A percentile compares a stretch with the other conserved stretches of the same genome.
Conservation (phyloP, 1,140 invertebrate genomes). For the Epicauta chinensis region DNA sequence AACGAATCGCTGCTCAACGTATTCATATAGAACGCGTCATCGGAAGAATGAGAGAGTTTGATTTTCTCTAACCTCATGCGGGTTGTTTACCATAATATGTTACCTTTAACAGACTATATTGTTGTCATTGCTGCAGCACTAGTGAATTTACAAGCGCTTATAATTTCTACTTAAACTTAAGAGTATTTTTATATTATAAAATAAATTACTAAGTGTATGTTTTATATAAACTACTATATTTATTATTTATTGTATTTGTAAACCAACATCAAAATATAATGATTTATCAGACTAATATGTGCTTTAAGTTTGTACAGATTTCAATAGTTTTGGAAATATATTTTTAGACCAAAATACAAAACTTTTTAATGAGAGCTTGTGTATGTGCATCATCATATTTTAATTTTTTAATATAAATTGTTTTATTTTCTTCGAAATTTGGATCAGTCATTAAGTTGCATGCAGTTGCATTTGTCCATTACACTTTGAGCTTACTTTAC, state of each 20-base stretch:
- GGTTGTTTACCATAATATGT: slow-evolving; percentile 20
- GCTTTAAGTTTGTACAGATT: slow-evolving; percentile 6
- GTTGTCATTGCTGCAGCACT: slow-evolving; percentile 20
- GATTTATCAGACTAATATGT: slow-evolving; percentile 2
- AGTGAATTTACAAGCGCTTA: slow-evolving; percentile 27
- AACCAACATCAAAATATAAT: neutral
- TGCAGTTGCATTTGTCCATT: slow-evolving; percentile 48
- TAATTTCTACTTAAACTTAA: slow-evolving; percentile 1
- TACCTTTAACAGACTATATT: slow-evolving; percentile 14
- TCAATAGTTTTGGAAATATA: slow-evolving; percentile 21
- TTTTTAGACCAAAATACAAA: slow-evolving; percentile 17
- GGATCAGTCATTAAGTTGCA: slow-evolving; percentile 41
- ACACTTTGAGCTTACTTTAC: slow-evolving; percentile 39
- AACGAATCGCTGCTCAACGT: slow-evolving; percentile 25
- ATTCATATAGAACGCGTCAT: slow-evolving; percentile 29
- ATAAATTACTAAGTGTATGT: neutral
- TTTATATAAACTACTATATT: neutral
- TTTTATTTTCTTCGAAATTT: slow-evolving; percentile 23
- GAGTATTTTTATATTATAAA: neutral
- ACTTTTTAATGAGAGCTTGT: too few species aligned
- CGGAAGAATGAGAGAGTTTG: slow-evolving; percentile 16
- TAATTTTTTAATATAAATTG: slow-evolving; percentile 14
- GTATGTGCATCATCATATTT: slow-evolving; percentile 9
- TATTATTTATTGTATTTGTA: neutral
- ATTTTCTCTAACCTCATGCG: slow-evolving; percentile 31